Conservation (phyloP, 2,797 vertebrate species). For the Enteromius afrohamiltoni region DNA sequence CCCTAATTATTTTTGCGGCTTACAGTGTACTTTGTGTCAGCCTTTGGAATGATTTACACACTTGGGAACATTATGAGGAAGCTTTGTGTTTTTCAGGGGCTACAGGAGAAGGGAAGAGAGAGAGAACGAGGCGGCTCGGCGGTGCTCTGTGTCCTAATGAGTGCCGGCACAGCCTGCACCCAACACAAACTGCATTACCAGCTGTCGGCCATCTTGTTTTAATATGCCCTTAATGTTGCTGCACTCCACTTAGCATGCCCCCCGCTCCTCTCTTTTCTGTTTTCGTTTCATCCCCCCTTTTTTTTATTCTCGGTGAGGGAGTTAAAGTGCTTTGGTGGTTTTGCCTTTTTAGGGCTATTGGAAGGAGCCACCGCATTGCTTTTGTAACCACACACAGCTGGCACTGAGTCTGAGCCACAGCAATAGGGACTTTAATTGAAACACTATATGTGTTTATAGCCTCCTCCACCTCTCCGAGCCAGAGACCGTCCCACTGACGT, state of each 20-base stretch:
- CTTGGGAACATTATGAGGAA: conserved; percentile 58
- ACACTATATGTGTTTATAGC: conserved; percentile 62
- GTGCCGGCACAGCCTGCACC: conserved; percentile 29
- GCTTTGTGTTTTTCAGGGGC: conserved; percentile 49
- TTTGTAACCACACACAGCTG: conserved; percentile 54
- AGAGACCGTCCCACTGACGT: conserved; percentile 41
- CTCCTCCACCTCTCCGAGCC: conserved; percentile 43
- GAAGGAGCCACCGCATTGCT: conserved; percentile 49
- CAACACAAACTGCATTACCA: conserved; percentile 56
- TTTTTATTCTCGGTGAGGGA: conserved; percentile 30
- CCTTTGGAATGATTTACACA: conserved; percentile 58
- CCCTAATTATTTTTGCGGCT: conserved; percentile 58
- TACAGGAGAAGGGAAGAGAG: conserved; percentile 33
- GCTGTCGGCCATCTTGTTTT: conserved; percentile 61
- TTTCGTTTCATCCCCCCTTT: conserved; percentile 41
- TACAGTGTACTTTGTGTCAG: conserved; percentile 57
- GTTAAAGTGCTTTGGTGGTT: conserved; percentile 49
- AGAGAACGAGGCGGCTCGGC: conserved; percentile 5
- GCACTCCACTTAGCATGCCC: conserved; percentile 46
- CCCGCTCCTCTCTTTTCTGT: conserved; percentile 37
- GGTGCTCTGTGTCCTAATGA: conserved; percentile 44
- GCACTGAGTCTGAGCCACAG: conserved; percentile 47
- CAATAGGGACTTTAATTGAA: conserved; percentile 55
- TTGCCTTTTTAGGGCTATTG: conserved; percentile 47
- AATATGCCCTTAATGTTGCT: conserved; percentile 56